Evolutionary conservation across 2,797 vertebrate species (phyloP), one percentile per base, ranked within the genome.

Genomic region (Nannoperca obscura): DNA sequence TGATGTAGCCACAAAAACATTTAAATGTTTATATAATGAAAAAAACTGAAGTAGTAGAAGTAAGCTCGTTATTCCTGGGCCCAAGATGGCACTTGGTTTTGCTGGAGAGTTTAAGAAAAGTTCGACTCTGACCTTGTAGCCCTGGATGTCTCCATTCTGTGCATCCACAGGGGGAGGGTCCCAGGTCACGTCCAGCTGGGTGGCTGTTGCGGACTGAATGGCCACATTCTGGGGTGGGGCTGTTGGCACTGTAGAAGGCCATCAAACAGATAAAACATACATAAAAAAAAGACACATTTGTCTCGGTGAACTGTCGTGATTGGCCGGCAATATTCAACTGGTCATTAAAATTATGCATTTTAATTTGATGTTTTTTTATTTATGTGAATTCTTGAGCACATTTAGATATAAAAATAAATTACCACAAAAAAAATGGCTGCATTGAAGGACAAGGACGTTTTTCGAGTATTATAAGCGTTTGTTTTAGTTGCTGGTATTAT

Each of bases 61-160:
- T 5, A 11, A 19, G 50, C n/a, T 0, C 19, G 49, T n/a, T 34
- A n/a, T 22, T 65, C 20, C 9, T 0, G 36, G 55, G 44, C 24
- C 30, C 7, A 9, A 14, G 36, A n/a, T n/a, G 12, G 40, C 4
- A 27, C 36, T 46, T 19, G 10, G 19, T 32, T 61, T 34, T 46
- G 10, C 17, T 30, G 27, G 10, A 42, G 20, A 44, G 7, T 24
- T 61, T 19, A n/a, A 44, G 19, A 36, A 11, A 38, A 36, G 14
- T 24, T 47, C 36, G 8, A 36, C 1, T 64, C 65, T 59, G 20
- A 99, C 98, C 97, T 99, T 99, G 92, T 99, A 99, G 30, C 98
- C 98, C 82, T 99, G 98, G 70, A 99, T 97, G 93, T 99, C 98
- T 65, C 98, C 98, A 0, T 99, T 99, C 92, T 97, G 98, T 38